Percentiles rank a stretch among this genome's conserved stretches.
Evolutionary conservation across 2,888 invertebrate species (phyloP).

Genomic region (Stenichneumon culpator): DNA sequence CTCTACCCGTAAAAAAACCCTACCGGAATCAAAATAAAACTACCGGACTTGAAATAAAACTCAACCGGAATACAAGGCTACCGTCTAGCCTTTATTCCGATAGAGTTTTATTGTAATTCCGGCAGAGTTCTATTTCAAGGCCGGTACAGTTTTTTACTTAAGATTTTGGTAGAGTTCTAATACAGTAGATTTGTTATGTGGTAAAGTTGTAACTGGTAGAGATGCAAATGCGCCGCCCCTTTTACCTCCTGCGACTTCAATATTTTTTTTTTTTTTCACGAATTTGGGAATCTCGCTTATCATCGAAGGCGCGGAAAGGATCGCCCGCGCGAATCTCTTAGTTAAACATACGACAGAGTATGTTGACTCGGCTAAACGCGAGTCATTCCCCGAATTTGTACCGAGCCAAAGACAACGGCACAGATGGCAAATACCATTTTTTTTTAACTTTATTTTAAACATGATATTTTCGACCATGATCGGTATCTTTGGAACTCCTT

Average conservation of each 20-base stretch:
- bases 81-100: no score
- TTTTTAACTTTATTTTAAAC: not conserved
- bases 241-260: not conserved
- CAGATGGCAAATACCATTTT: not conserved
- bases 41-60: no score
- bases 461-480: not conserved
- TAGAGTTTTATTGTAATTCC: no score
- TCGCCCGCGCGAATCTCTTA: not conserved
- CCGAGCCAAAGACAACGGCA: not conserved
- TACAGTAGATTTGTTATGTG: no score
- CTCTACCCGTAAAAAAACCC: no score
- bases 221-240: not conserved
- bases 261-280: not conserved
- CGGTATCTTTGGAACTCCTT: not conserved
- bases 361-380: not conserved
- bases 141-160: no score
- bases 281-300: not conserved
- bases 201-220: no score
- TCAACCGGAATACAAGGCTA: no score
- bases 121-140: no score
- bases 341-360: not conserved
- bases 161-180: no score
- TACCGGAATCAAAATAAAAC: no score
- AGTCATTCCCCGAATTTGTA: slow-evolving; percentile 7
- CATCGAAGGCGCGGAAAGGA: not conserved